Percentiles rank a stretch among this genome's conserved stretches.
Conservation (phyloP, 2,113 vertebrate genomes). For the Diadophis punctatus region DNA sequence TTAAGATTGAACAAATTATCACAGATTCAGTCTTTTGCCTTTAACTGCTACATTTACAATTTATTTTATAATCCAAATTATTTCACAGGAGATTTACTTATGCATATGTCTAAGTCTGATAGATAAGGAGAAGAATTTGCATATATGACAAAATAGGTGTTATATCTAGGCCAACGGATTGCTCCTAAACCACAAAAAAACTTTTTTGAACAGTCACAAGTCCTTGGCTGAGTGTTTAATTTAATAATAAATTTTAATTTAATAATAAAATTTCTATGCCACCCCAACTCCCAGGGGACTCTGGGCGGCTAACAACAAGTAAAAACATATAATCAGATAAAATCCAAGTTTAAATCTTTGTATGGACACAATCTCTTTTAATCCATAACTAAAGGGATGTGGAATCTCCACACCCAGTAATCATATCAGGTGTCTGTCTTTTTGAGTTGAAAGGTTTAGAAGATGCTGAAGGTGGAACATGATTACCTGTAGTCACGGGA, state of each 20-base stretch:
- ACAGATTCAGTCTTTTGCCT: neutral
- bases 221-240: neutral
- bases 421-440: conserved; percentile 6
- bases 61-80: neutral
- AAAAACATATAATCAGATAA: too few species aligned
- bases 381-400: neutral
- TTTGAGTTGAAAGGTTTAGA: neutral
- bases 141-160: neutral
- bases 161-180: neutral
- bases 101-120: neutral
- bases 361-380: conserved; percentile 16
- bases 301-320: too few species aligned
- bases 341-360: neutral
- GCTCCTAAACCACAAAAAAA: neutral
- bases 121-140: neutral
- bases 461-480: neutral
- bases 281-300: too few species aligned
- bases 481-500: conserved; percentile 24
- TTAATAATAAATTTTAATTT: too few species aligned
- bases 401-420: conserved; percentile 21
- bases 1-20: neutral
- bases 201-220: neutral
- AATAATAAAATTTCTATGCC: too few species aligned
- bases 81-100: neutral
- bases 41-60: neutral